Evolutionary conservation across 2,888 invertebrate species (phyloP).

Genomic region (Cerceris ruficornis): DNA sequence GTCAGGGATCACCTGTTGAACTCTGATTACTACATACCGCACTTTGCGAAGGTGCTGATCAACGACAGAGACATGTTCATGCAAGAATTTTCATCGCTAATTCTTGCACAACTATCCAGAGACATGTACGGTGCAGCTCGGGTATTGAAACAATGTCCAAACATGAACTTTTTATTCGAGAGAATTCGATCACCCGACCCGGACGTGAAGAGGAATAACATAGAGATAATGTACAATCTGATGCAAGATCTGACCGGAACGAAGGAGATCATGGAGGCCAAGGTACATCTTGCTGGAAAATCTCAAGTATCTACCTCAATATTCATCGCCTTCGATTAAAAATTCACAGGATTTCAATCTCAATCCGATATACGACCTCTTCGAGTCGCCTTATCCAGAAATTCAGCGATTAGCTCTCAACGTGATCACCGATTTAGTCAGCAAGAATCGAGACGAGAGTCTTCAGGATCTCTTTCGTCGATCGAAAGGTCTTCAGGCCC

Average conservation of each 20-base stretch:
- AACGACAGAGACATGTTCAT: slow-evolving; percentile 83
- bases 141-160: slow-evolving; percentile 80
- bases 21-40: slow-evolving; percentile 80
- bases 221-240: slow-evolving; percentile 83
- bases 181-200: slow-evolving; percentile 83
- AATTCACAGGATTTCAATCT: slow-evolving; percentile 82
- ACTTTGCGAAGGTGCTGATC: slow-evolving; percentile 81
- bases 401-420: slow-evolving; percentile 83
- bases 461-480: slow-evolving; percentile 83
- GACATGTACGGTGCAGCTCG: slow-evolving; percentile 83
- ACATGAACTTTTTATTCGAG: slow-evolving; percentile 82
- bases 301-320: not conserved
- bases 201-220: slow-evolving; percentile 84
- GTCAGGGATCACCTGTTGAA: slow-evolving; percentile 82
- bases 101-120: slow-evolving; percentile 83
- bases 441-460: slow-evolving; percentile 82
- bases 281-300: slow-evolving; percentile 54
- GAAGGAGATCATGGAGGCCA: slow-evolving; percentile 76
- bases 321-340: not conserved
- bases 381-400: slow-evolving; percentile 82
- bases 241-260: slow-evolving; percentile 83
- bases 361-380: slow-evolving; percentile 81
- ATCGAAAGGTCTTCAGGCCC: slow-evolving; percentile 82
- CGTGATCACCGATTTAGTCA: slow-evolving; percentile 82
- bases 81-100: slow-evolving; percentile 83